Percentiles rank a stretch among this genome's conserved stretches.
These are phyloP conservation scores for Fringilla coelebs DNA, from an alignment of 2,797 vertebrate genomes.

Conservation along the genomic window DNA sequence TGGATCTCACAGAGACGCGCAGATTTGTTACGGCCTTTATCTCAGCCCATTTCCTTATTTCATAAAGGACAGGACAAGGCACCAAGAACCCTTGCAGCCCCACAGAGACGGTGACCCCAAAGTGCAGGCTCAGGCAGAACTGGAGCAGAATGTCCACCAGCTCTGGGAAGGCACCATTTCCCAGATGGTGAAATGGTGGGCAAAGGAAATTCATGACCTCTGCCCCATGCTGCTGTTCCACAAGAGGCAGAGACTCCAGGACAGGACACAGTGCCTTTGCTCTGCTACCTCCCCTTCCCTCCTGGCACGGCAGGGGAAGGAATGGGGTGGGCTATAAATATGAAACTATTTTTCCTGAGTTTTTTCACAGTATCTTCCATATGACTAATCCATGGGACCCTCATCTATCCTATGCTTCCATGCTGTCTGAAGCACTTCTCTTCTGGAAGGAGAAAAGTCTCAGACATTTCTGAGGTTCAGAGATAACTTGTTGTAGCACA, in stretches of 20 bases:
- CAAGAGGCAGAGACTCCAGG: rapidly evolving
- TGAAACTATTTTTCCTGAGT: background rate
- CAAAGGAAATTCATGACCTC: background rate
- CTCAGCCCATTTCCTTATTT: background rate
- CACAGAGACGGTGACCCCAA: rapidly evolving
- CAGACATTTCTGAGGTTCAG: background rate
- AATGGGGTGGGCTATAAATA: background rate
- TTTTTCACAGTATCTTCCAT: background rate
- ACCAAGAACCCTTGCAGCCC: background rate
- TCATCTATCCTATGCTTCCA: background rate
- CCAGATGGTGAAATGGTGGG: background rate
- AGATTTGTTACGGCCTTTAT: background rate
- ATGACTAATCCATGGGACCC: background rate
- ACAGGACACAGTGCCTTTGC: background rate
- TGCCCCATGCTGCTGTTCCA: rapidly evolving
- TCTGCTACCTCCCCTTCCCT: background rate
- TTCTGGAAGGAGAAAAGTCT: background rate
- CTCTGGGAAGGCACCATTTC: background rate
- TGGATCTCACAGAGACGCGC: background rate
- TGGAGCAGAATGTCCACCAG: rapidly evolving
- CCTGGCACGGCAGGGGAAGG: background rate
- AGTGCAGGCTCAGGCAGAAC: background rate
- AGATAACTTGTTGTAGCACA: background rate
- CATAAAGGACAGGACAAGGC: background rate
- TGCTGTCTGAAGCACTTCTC: background rate